These are phyloP conservation scores for Nymphicus hollandicus DNA, from an alignment of 2,113 vertebrate genomes.

Conservation along the genomic window DNA sequence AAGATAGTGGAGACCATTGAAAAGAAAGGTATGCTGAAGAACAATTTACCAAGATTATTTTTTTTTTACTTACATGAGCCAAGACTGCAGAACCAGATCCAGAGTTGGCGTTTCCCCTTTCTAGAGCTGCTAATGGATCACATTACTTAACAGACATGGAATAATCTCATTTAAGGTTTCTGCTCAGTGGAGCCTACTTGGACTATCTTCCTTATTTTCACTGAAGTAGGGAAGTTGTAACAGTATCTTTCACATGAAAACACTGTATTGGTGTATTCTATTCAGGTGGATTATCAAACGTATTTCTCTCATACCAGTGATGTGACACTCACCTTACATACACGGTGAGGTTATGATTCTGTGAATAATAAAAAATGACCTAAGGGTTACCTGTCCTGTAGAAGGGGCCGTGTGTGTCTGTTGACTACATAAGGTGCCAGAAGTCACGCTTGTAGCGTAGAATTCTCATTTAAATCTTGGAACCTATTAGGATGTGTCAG, in stretches of 20 bases:
- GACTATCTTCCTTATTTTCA: background rate
- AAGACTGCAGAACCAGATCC: background rate
- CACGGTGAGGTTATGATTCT: background rate
- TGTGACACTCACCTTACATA: background rate
- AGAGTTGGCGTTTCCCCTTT: background rate
- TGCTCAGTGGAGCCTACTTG: background rate
- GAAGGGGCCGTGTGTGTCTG: background rate
- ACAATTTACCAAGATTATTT: background rate
- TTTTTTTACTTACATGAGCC: background rate
- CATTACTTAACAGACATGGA: background rate
- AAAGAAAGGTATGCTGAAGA: slow-evolving; percentile 84
- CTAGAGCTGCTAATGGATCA: background rate
- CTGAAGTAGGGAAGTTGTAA: background rate
- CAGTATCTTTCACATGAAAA: background rate
- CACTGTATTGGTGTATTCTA: background rate
- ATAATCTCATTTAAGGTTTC: background rate
- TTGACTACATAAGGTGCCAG: background rate
- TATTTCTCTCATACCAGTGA: background rate
- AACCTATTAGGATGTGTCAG: background rate
- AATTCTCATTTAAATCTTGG: background rate
- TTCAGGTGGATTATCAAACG: background rate
- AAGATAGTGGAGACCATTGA: slow-evolving; percentile 90
- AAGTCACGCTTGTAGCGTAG: background rate
- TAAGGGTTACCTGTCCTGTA: background rate
- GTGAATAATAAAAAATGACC: background rate